A percentile compares a stretch with the other conserved stretches of the same genome.
Conservation (phyloP, 1,140 invertebrate species). For the Littorina saxatilis region DNA sequence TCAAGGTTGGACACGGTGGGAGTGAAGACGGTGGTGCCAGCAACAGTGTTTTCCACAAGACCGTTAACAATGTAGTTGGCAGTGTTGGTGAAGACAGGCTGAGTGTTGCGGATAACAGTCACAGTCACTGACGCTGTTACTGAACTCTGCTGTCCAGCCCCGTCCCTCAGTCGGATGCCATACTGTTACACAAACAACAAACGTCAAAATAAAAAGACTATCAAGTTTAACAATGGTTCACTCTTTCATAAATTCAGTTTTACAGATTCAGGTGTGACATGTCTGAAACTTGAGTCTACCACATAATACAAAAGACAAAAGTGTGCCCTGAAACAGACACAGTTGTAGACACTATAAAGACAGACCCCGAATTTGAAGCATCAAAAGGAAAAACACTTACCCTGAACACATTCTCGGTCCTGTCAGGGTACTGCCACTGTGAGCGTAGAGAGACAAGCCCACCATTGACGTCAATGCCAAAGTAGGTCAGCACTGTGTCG, state of each 20-base stretch:
- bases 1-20: slow-evolving; percentile 54
- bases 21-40: slow-evolving; percentile 46
- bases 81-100: slow-evolving; percentile 70
- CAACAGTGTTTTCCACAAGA: slow-evolving; percentile 39
- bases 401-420: slow-evolving; percentile 2
- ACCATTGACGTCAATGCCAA: slow-evolving; percentile 88
- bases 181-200: not conserved
- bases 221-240: too few relatives aligned
- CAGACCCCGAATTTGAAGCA: too few relatives aligned
- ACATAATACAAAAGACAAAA: too few relatives aligned
- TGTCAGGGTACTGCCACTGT: slow-evolving; percentile 40
- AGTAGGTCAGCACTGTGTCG: slow-evolving; percentile 73
- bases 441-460: slow-evolving; percentile 41
- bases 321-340: too few relatives aligned
- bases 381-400: too few relatives aligned
- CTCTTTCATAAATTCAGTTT: too few relatives aligned
- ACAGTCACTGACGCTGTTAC: slow-evolving; percentile 83
- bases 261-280: too few relatives aligned
- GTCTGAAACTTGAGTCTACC: too few relatives aligned
- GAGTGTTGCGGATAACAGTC: slow-evolving; percentile 86
- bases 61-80: slow-evolving; percentile 67
- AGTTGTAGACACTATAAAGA: too few relatives aligned
- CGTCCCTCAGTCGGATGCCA: not conserved
- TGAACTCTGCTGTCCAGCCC: not conserved
- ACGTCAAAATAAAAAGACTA: not conserved